These are phyloP conservation scores for Schizopygopsis malacanthus DNA, from an alignment of 2,797 vertebrate species.

Conservation along the genomic window DNA sequence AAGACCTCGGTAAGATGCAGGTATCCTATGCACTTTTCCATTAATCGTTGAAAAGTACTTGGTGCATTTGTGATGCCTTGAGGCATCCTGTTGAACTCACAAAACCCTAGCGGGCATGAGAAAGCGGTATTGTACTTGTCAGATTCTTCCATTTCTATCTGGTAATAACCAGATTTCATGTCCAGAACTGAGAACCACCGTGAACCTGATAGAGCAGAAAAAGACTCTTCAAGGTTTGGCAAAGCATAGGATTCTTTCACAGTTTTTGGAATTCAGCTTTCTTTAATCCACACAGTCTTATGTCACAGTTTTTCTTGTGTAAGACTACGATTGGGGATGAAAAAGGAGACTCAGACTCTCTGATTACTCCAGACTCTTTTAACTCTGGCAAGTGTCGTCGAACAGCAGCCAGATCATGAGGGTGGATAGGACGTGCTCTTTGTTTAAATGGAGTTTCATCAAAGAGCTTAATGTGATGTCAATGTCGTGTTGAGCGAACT, in stretches of 20 bases:
- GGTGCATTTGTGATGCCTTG: conserved; percentile 5
- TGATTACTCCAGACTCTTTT: neutral
- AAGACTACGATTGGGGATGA: neutral
- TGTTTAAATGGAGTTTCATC: too few species aligned
- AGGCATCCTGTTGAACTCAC: conserved; percentile 2
- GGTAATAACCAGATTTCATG: neutral
- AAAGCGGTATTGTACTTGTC: conserved; percentile 7
- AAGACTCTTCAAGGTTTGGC: neutral
- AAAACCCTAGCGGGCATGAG: neutral
- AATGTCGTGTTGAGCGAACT: too few species aligned
- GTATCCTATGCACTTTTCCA: conserved; percentile 22
- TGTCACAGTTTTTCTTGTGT: conserved; percentile 1
- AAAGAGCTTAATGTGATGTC: too few species aligned
- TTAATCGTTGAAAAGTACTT: conserved; percentile 3
- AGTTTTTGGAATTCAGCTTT: conserved; percentile 6
- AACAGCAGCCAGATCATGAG: neutral
- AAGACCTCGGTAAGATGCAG: neutral
- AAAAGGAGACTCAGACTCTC: conserved; percentile 2
- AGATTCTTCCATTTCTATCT: conserved; percentile 10
- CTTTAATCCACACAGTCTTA: neutral
- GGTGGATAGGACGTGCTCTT: neutral
- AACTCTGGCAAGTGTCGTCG: neutral
- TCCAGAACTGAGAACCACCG: neutral
- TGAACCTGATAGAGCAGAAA: neutral
- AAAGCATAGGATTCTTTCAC: conserved; percentile 25